A percentile compares a stretch with the other conserved stretches of the same genome.
Evolutionary conservation across 2,888 invertebrate species (phyloP).

Genomic region (Dolomedes plantarius): DNA sequence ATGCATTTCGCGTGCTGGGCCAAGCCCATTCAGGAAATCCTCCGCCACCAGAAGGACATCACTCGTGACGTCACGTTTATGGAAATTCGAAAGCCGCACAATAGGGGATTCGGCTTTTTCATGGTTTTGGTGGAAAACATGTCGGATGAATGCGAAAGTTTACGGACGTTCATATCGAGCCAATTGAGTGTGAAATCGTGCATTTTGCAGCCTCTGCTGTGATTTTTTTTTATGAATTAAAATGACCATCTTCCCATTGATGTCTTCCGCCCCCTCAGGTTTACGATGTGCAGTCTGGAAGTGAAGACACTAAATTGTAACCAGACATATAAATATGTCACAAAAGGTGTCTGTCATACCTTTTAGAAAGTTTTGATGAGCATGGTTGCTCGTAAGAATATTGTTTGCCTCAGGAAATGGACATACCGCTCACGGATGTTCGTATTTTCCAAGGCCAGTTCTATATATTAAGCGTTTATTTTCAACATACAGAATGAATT

Average conservation of each 20-base stretch:
- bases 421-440: too few relatives aligned
- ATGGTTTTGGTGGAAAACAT: not conserved
- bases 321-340: not conserved
- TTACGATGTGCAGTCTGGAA: not conserved
- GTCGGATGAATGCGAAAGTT: not conserved
- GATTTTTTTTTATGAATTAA: not conserved
- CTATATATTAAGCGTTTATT: too few relatives aligned
- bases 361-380: not conserved
- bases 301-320: not conserved
- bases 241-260: not conserved
- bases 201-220: not conserved
- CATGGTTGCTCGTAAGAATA: too few relatives aligned
- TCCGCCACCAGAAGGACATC: not conserved
- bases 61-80: conserved; percentile 19
- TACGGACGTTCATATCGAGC: not conserved
- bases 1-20: conserved; percentile 15
- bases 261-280: not conserved
- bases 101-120: not conserved
- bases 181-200: not conserved
- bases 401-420: too few relatives aligned
- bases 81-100: conserved; percentile 11
- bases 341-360: not conserved
- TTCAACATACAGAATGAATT: too few relatives aligned
- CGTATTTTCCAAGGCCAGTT: too few relatives aligned
- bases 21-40: conserved; percentile 13